Evolutionary conservation across 2,113 vertebrate genomes (phyloP).

Genomic region (Oceanodroma tethys): DNA sequence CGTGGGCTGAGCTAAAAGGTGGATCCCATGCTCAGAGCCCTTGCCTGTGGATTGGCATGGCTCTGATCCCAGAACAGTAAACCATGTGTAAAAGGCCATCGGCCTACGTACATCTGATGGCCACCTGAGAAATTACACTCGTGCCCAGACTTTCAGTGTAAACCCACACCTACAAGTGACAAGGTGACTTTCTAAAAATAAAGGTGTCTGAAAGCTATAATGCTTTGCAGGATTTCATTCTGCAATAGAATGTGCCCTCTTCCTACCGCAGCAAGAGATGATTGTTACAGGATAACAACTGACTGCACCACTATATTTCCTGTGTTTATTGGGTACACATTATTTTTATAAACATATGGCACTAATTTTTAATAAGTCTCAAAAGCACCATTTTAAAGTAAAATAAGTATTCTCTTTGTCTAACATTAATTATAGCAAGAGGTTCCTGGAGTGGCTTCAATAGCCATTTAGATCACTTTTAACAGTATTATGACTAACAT

Average conservation of each 20-base stretch:
- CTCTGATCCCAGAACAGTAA: neutral
- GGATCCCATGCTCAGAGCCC: neutral
- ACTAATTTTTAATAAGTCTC: neutral
- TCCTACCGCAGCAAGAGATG: neutral
- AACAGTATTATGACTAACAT: slow-evolving; percentile 29
- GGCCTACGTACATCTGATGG: neutral
- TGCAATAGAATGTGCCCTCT: neutral
- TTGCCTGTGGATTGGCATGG: neutral
- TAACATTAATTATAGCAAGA: slow-evolving; percentile 17
- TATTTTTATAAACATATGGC: neutral
- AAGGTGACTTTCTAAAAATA: neutral
- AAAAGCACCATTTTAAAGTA: neutral
- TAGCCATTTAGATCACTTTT: neutral
- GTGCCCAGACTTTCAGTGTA: neutral
- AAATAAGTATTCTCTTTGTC: slow-evolving; percentile 38
- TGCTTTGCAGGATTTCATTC: neutral
- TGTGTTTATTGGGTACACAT: neutral
- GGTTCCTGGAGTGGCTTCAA: slow-evolving; percentile 14
- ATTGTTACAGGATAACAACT: neutral
- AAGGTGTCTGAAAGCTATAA: neutral
- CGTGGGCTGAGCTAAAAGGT: neutral
- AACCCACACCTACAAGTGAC: neutral
- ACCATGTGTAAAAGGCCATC: neutral
- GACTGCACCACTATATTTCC: neutral
- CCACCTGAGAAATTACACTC: neutral